These are phyloP conservation scores for Daboia siamensis DNA, from an alignment of 2,113 vertebrate species.

Conservation along the genomic window DNA sequence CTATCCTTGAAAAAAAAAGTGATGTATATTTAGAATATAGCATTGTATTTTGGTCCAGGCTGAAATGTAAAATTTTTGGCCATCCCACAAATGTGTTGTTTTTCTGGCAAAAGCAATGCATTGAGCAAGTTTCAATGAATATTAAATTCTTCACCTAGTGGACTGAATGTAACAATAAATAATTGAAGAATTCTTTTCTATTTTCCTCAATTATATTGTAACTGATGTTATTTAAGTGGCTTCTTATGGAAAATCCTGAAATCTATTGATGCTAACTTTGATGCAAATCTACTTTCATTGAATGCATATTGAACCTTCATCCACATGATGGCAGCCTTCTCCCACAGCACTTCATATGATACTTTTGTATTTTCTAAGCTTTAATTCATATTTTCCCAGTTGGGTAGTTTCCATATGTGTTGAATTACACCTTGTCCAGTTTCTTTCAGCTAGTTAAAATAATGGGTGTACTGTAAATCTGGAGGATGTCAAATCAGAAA, in stretches of 20 bases:
- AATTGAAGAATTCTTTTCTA: background rate
- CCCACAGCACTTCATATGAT: background rate
- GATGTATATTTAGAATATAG: background rate
- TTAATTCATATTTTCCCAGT: background rate
- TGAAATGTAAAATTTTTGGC: background rate
- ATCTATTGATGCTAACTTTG: rapidly evolving
- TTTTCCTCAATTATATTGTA: background rate
- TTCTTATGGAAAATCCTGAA: background rate
- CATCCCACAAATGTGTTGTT: too few relatives aligned
- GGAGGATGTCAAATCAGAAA: background rate
- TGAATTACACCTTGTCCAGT: background rate
- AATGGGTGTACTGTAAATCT: background rate
- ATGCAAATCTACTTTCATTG: background rate
- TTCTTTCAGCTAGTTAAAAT: background rate
- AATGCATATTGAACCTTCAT: background rate
- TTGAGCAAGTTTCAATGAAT: background rate
- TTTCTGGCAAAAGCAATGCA: background rate
- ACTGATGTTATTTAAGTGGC: background rate
- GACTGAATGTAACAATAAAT: background rate
- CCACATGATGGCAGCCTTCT: conserved; percentile 51
- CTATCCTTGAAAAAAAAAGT: background rate
- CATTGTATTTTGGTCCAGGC: background rate
- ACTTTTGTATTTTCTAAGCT: background rate
- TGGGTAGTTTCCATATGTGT: background rate
- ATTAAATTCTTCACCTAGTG: background rate